Percentiles rank a stretch among this genome's conserved stretches.
phyloP scores from a whole-genome alignment of 2,113 vertebrate species.

The Guaruba guarouba region DNA sequence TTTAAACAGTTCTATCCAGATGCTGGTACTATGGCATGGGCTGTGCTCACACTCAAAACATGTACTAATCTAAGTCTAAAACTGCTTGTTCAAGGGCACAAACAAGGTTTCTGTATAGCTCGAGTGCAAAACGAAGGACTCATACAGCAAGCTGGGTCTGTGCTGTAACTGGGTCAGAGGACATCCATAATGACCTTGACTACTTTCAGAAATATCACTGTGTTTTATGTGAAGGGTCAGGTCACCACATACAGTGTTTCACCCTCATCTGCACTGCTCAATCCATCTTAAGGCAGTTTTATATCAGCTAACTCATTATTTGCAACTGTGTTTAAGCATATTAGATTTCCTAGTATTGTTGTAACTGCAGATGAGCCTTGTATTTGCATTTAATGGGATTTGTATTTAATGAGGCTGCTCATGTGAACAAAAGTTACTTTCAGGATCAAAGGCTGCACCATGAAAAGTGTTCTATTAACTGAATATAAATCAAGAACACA shows the following conservation, averaged over 20 bases:
- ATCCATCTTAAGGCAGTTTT: not conserved
- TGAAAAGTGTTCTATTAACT: not conserved
- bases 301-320: not conserved
- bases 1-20: not conserved
- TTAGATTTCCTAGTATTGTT: not conserved
- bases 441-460: not conserved
- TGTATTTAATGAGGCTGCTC: not conserved
- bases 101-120: not conserved
- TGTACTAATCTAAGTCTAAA: not conserved
- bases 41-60: not conserved
- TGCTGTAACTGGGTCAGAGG: not conserved
- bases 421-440: not conserved
- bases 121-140: not conserved
- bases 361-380: not conserved
- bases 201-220: not conserved
- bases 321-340: not conserved
- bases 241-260: not conserved
- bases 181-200: not conserved
- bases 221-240: not conserved
- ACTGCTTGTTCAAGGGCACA: conserved; percentile 8
- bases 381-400: not conserved
- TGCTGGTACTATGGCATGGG: not conserved
- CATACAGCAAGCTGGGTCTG: not conserved
- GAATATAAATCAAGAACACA: not conserved
- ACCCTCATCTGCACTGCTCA: not conserved